phyloP scores from a whole-genome alignment of 2,888 invertebrate genomes.

The Acanthosoma haemorrhoidale region DNA sequence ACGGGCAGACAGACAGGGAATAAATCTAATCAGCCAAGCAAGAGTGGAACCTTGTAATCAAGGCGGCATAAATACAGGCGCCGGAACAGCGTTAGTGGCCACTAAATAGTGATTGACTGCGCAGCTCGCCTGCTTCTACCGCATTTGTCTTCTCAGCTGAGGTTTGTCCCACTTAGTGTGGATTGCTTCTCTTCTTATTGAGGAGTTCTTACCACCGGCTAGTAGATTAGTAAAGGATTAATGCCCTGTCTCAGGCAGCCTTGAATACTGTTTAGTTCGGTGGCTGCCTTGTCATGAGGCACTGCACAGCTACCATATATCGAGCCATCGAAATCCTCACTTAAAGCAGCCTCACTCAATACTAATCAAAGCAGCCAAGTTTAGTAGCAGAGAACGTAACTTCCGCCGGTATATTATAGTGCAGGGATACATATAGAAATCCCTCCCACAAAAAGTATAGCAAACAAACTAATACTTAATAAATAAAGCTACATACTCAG shows the following conservation, averaged over 20 bases:
- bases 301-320: too few species aligned
- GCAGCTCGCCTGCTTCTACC: neutral
- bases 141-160: neutral
- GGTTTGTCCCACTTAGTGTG: neutral
- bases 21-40: neutral
- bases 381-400: too few species aligned
- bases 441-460: too few species aligned
- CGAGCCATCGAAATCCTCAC: too few species aligned
- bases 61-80: neutral
- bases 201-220: neutral
- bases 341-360: too few species aligned
- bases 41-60: neutral
- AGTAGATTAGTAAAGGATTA: neutral
- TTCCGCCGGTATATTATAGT: too few species aligned
- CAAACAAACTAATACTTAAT: too few species aligned
- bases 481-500: too few species aligned
- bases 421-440: too few species aligned
- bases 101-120: conserved; percentile 7
- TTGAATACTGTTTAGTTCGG: neutral
- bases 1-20: too few species aligned
- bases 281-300: too few species aligned
- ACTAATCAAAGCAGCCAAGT: too few species aligned
- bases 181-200: conserved; percentile 1
- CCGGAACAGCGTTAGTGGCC: neutral
- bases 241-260: neutral